Evolutionary conservation across 2,888 invertebrate genomes (phyloP), one percentile per base, ranked within the genome.

Genomic region (Tinea semifulvella): DNA sequence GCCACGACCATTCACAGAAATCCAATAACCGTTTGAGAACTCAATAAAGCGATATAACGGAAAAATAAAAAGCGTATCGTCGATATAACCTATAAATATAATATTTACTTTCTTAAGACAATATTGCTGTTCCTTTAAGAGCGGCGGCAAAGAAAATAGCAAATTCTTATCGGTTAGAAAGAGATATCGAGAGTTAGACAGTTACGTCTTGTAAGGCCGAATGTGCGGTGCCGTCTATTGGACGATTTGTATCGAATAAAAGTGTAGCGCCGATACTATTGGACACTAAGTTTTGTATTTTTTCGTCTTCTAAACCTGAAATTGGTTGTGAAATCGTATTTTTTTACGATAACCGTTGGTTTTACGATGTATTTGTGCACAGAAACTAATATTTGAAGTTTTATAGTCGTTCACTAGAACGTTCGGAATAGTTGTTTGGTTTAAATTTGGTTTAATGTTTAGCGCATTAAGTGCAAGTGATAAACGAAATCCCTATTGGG

Each of bases 211-310:
- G 36, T 18, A 18, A 36, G 36, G 31, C 11, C 31, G 31, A 13
- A 14, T 31, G 31, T 31, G 31, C 31, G 31, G 36, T 36, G 36
- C 36, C 42, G 20, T 13, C 62, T 59, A 68, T 68, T 68, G 66
- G 67, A 49, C 59, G 58, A 61, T 61, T 59, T 64, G 66, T 63
- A 61, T 63, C 61, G 62, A 58, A 60, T 63, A 64, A 65, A 65
- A 65, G 55, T 58, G 53, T 51, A 20, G 36, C 27, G 50, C 16
- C 48, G 44, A 47, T 48, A 45, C 57, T 51, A 63, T 63, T 63
- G 63, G 63, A 4, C 26, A 26, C 26, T 16, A 26, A 17, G 13
- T 36, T 44, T 44, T 22, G 14, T 13, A 25, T 38, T 36, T 44
- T 44, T 38, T 44, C 14, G 10, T 35, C 11, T 36, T 36, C 36